Base-by-base conservation (phyloP, 1,140 invertebrate species). In the Mylabris phalerata region DNA sequence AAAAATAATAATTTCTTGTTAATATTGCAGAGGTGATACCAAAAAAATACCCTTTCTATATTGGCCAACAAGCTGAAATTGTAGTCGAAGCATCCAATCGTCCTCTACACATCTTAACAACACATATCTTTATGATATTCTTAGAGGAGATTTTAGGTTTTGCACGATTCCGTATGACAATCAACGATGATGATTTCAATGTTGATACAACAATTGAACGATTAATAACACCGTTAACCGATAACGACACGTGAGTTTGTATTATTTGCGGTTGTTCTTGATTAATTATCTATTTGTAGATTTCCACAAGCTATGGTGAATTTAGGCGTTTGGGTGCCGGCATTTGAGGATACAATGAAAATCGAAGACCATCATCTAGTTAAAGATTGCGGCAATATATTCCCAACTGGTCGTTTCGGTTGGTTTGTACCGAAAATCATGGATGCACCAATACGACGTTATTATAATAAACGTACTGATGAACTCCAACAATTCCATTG, bases 291-390 rank as follows among this genome's bases (percentile, higher is more conserved):
- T 0, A 55, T 52, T 67, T 61, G 4, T 66, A 80, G 78, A 27
- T 59, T 75, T 57, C 82, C 83, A 24, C 75, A 77, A 26, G 74
- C 82, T 2, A 84, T 85, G 80, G 79, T 90, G 7, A 89, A 89
- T 71, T 70, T 90, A 60, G 86, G 87, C 65, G 81, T 87, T 0
- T 87, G 84, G 82, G 76, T 85, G 41, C 75, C 79, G 3, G 79
- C 84, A 0, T 79, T 82, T 39, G 73, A 80, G 48, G 81, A 83
- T 57, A 78, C 75, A 19, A 63, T 66, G 67, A 32, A 70, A 67
- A 19, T 75, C 60, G 24, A 77, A 62, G 63, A 70, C 54, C 59
- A 67, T 50, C 70, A 75, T 43, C 56, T 77, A 3, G 73, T 87
- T 2, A 77, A 80, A 43, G 81, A 85, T 64, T 77, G 77, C 62